These are phyloP conservation scores for Actinemys pallida DNA, from an alignment of 2,113 vertebrate species.

Conservation along the genomic window DNA sequence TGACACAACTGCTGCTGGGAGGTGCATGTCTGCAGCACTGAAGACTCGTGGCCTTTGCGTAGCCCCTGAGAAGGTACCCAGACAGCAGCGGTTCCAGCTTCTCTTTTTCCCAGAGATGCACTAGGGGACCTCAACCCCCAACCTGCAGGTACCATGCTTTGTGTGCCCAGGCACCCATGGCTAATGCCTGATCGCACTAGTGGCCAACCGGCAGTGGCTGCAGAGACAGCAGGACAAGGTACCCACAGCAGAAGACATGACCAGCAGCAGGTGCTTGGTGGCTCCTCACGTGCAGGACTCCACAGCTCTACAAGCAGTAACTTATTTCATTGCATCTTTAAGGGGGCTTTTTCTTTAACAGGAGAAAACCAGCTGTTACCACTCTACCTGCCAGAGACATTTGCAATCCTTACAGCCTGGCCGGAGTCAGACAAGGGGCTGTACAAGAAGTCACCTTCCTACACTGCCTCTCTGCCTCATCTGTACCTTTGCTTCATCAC, in stretches of 20 bases:
- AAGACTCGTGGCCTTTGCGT: neutral
- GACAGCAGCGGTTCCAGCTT: neutral
- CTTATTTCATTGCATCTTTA: neutral
- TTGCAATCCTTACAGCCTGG: no score
- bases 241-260: neutral
- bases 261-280: neutral
- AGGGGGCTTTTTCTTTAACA: neutral
- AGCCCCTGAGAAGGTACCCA: neutral
- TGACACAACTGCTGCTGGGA: neutral
- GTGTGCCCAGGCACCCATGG: neutral
- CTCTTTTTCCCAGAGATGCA: neutral
- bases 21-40: neutral
- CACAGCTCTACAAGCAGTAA: neutral
- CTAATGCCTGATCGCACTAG: neutral
- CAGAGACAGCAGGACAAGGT: neutral
- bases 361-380: neutral
- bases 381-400: neutral
- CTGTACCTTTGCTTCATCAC: neutral
- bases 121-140: neutral
- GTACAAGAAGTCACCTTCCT: neutral
- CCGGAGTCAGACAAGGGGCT: neutral
- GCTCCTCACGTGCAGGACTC: neutral
- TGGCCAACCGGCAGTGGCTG: neutral
- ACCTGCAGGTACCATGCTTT: neutral
- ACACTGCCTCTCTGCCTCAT: neutral